These are phyloP conservation scores for Fulica atra DNA, from an alignment of 2,113 vertebrate species.

Conservation along the genomic window DNA sequence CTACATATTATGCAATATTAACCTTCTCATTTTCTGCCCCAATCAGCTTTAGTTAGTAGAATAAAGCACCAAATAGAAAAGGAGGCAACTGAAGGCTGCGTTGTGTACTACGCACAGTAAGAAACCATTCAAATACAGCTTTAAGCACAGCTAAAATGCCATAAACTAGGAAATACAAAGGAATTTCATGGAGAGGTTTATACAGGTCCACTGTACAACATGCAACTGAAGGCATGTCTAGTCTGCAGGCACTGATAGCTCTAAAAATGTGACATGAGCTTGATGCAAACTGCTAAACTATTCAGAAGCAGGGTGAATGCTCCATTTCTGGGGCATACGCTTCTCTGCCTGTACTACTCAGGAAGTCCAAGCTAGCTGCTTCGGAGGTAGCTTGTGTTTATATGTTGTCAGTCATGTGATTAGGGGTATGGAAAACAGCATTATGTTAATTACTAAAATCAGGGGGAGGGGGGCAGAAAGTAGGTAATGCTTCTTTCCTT, in stretches of 20 bases:
- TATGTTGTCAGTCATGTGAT: background rate
- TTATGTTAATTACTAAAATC: background rate
- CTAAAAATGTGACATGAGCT: background rate
- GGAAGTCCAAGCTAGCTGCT: background rate
- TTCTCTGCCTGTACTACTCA: background rate
- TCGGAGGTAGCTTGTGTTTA: background rate
- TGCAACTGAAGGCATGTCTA: background rate
- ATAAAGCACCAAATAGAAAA: background rate
- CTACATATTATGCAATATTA: background rate
- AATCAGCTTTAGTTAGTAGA: background rate
- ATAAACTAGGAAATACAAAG: background rate
- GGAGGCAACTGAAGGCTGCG: background rate
- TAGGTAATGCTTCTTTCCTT: background rate
- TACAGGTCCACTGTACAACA: background rate
- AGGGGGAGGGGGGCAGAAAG: background rate
- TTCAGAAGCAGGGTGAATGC: background rate
- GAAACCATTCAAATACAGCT: background rate
- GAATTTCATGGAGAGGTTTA: background rate
- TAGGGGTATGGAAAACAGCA: background rate
- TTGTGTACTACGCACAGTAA: background rate
- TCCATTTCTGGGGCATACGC: background rate
- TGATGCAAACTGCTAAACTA: background rate
- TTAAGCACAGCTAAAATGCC: background rate
- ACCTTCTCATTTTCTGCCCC: background rate
- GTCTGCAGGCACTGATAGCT: background rate